Evolutionary conservation across 2,888 invertebrate species (phyloP), one percentile per base, ranked within the genome.

Genomic region (Imbricaverruca yamaguchii): DNA sequence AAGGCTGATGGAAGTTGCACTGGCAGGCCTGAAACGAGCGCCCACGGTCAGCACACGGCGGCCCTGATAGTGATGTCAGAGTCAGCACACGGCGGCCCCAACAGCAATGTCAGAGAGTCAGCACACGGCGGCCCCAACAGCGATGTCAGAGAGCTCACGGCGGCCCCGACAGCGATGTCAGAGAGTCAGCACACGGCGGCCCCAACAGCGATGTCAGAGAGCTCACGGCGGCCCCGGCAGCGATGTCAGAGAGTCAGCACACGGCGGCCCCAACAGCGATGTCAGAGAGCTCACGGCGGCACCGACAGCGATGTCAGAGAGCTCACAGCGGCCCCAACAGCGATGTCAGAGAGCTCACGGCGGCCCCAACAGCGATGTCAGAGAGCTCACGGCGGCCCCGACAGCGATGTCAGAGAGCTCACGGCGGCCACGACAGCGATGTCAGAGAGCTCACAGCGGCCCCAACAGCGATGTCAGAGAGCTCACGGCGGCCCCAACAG

Each of bases 1-100:
- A 78, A 78, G 23, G 78, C 78, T 57, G 78, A 78, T 9, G 78
- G 78, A 12, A 78, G 78, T 23, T 78, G 78, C 23, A n/a, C 57
- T 23, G 78, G 78, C 78, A 78, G 56, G 57, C 78, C 78, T 78
- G 78, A n/a, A 74, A 74, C 39, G 39, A 69, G 12, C 39, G 39
- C 23, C 2, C 21, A n/a, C 15, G 39, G 39, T 39, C 39, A 39
- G 39, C 39, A n/a, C 39, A 39, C 39, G 39, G 39, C 39, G 39
- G 39, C 39, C 39, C 39, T 39, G 39, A 39, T 39, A 39, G 39
- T 39, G 39, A 39, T 39, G 39, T 39, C 39, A 39, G 39, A 39
- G 39, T 39, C 39, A 39, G 39, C 4, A 1, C 39, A 39, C 39
- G 39, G 1, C 39, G 39, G 39, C 39, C 39, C 39, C 39, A 39